Conservation (phyloP, 2,888 invertebrate genomes). For the Selenia dentaria region DNA sequence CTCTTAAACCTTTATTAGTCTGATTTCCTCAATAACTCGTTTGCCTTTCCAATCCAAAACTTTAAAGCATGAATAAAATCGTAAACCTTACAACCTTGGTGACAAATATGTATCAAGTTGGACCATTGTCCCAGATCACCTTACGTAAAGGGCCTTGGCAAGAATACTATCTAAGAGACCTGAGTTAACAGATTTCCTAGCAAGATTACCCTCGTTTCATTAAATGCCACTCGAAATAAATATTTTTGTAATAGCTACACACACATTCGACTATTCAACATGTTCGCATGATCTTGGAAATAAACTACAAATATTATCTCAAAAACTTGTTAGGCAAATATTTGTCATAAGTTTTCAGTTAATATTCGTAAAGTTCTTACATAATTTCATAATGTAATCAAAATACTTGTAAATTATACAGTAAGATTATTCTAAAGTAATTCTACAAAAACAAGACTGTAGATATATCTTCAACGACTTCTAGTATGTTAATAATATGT, state of each 20-base stretch:
- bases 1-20: neutral
- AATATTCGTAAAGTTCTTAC: neutral
- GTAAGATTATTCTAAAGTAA: constrained; percentile 4
- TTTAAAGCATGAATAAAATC: constrained; percentile 15
- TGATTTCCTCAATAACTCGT: constrained; percentile 21
- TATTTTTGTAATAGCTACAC: too few species aligned
- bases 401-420: constrained; percentile 4
- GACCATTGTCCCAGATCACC: constrained; percentile 41
- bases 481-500: constrained; percentile 17
- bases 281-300: neutral
- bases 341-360: too few species aligned
- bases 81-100: constrained; percentile 38
- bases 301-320: too few species aligned
- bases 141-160: constrained; percentile 11
- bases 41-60: constrained; percentile 28
- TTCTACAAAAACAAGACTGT: constrained; percentile 4
- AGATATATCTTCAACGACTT: constrained; percentile 1
- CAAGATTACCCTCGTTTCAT: neutral
- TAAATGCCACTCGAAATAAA: neutral
- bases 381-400: constrained; percentile 8
- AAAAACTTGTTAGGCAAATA: too few species aligned
- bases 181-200: neutral
- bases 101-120: constrained; percentile 36
- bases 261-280: too few species aligned
- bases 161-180: neutral